These are phyloP conservation scores for Rhogogaster chlorosoma DNA, from an alignment of 2,888 invertebrate genomes.

Conservation along the genomic window DNA sequence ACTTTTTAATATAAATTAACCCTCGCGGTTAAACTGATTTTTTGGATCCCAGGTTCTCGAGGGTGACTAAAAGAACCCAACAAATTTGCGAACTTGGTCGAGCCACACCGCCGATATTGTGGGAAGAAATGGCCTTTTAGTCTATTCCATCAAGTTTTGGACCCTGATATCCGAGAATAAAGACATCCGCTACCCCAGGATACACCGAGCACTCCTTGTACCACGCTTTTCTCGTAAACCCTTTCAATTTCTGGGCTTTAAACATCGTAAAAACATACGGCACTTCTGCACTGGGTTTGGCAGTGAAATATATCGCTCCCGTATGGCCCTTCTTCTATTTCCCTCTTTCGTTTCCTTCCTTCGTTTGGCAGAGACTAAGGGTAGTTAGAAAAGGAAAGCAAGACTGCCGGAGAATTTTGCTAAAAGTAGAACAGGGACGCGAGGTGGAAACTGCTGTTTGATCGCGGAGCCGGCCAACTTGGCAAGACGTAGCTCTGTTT, in stretches of 20 bases:
- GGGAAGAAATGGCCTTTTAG: neutral
- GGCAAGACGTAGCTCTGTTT: constrained; percentile 72
- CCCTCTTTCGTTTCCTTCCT: neutral
- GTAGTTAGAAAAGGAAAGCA: constrained; percentile 42
- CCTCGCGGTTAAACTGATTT: constrained; percentile 41
- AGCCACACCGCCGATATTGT: neutral
- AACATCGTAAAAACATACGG: constrained; percentile 44
- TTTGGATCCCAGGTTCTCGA: neutral
- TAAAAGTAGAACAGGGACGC: constrained; percentile 61
- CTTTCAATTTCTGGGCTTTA: constrained; percentile 51
- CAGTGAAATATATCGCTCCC: constrained; percentile 57
- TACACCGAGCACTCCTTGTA: neutral
- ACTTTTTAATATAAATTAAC: constrained; percentile 48
- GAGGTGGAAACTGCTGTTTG: constrained; percentile 71
- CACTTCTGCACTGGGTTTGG: constrained; percentile 54
- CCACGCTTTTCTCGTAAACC: constrained; percentile 30
- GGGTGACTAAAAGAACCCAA: neutral
- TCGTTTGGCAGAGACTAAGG: neutral
- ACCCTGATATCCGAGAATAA: neutral
- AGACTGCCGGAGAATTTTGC: constrained; percentile 30
- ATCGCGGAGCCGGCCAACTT: constrained; percentile 71
- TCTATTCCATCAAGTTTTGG: neutral
- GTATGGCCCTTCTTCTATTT: constrained; percentile 48
- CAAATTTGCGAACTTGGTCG: constrained; percentile 18
- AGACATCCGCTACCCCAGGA: neutral